Percentiles rank a stretch among this genome's conserved stretches.
phyloP scores from a whole-genome alignment of 2,888 invertebrate species.

The Prenolepis imparis region DNA sequence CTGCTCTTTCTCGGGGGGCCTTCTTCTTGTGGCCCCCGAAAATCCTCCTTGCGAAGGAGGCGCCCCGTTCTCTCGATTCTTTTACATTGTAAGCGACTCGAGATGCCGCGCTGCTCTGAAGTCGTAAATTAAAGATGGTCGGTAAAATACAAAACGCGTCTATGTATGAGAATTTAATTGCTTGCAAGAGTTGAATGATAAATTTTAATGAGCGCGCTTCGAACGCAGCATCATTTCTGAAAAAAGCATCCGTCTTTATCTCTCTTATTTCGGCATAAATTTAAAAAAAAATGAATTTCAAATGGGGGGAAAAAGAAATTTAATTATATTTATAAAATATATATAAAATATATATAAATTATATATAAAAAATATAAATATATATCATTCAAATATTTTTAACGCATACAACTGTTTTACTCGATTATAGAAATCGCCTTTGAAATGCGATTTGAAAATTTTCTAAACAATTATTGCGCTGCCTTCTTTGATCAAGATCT shows the following conservation, averaged over 20 bases:
- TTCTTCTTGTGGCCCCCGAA: too few species aligned
- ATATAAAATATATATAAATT: too few species aligned
- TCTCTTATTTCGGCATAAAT: background rate
- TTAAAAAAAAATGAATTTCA: background rate
- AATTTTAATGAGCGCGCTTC: background rate
- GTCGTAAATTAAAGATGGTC: slow-evolving; percentile 43
- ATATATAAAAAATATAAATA: too few species aligned
- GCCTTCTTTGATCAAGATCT: background rate
- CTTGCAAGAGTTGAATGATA: background rate
- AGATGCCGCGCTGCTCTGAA: background rate
- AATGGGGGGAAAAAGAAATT: background rate
- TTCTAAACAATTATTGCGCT: background rate
- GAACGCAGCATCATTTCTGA: background rate
- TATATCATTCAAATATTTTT: too few species aligned
- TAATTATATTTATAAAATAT: too few species aligned
- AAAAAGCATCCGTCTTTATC: background rate
- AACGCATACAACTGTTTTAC: background rate
- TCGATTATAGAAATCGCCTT: background rate
- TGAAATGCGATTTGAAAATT: background rate
- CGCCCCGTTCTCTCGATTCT: background rate
- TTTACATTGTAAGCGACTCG: slow-evolving; percentile 45
- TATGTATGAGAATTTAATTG: slow-evolving; percentile 21
- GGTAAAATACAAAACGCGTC: slow-evolving; percentile 13
- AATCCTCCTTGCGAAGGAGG: too few species aligned
- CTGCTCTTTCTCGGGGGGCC: background rate